A percentile compares a stretch with the other conserved stretches of the same genome.
Conservation (phyloP, 2,113 vertebrate genomes). For the Corythornis cristatus region DNA sequence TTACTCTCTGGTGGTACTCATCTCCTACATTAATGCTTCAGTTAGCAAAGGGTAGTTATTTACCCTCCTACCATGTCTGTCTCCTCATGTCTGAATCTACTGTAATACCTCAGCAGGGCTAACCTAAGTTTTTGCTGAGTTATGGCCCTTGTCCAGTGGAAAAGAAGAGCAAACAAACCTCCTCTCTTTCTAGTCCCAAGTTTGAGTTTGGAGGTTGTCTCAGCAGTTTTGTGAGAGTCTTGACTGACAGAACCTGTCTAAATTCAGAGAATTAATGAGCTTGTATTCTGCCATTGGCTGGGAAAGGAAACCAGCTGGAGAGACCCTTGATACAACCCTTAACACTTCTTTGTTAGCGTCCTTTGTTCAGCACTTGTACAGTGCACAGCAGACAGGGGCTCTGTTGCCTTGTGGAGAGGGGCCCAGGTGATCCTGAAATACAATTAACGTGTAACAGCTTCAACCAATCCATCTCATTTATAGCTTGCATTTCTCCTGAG, state of each 20-base stretch:
- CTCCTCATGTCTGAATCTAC: neutral
- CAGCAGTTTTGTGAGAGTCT: neutral
- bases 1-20: neutral
- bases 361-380: neutral
- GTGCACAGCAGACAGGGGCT: neutral
- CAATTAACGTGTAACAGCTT: constrained; percentile 32
- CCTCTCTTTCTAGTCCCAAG: neutral
- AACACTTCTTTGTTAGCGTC: neutral
- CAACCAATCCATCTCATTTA: constrained; percentile 40
- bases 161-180: neutral
- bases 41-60: neutral
- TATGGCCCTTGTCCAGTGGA: neutral
- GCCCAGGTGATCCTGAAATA: constrained; percentile 32
- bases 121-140: rapidly evolving
- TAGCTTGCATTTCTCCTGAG: neutral
- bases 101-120: neutral
- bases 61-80: neutral
- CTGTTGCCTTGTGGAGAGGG: neutral
- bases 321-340: neutral
- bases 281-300: neutral
- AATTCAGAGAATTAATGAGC: constrained; percentile 16
- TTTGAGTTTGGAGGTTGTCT: neutral
- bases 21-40: neutral
- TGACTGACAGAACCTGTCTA: neutral
- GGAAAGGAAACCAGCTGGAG: neutral